A percentile compares a stretch with the other conserved stretches of the same genome.
Evolutionary conservation across 2,888 invertebrate genomes (phyloP).

Genomic region (Agrochola litura): DNA sequence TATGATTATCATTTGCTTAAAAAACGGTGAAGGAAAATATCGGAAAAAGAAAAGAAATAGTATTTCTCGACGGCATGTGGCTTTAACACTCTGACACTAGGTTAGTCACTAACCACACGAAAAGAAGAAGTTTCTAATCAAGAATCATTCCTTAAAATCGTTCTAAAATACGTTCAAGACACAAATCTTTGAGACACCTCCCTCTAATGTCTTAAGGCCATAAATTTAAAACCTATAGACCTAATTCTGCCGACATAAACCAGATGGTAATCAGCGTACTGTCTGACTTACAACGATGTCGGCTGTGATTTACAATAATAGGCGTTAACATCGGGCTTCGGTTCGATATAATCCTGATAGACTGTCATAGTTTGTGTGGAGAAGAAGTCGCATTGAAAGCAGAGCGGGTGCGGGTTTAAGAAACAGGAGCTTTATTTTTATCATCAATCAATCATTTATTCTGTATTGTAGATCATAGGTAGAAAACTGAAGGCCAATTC

Average conservation of each 20-base stretch:
- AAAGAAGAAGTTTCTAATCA: too few species aligned
- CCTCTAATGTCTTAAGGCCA: slow-evolving; percentile 19
- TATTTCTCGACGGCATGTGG: too few species aligned
- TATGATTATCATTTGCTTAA: too few species aligned
- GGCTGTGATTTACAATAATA: slow-evolving; percentile 76
- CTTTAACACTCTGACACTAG: too few species aligned
- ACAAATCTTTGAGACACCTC: slow-evolving; percentile 31
- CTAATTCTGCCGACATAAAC: slow-evolving; percentile 63
- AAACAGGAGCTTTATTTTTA: too few species aligned
- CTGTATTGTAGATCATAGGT: too few species aligned
- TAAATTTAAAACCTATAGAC: slow-evolving; percentile 59
- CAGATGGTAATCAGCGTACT: slow-evolving; percentile 63
- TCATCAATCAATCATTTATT: too few species aligned
- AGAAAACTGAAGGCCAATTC: too few species aligned
- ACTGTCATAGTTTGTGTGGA: slow-evolving; percentile 54
- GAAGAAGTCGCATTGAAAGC: background rate
- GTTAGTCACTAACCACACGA: too few species aligned
- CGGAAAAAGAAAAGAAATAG: too few species aligned
- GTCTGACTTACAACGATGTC: slow-evolving; percentile 65
- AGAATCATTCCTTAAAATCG: background rate
- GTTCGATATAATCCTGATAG: slow-evolving; percentile 70
- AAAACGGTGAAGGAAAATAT: too few species aligned
- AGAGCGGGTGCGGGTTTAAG: background rate
- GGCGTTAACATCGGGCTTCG: slow-evolving; percentile 64
- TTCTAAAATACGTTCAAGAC: background rate